A percentile compares a stretch with the other conserved stretches of the same genome.
These are phyloP conservation scores for Struthio camelus DNA, from an alignment of 2,113 vertebrate species.

Conservation along the genomic window DNA sequence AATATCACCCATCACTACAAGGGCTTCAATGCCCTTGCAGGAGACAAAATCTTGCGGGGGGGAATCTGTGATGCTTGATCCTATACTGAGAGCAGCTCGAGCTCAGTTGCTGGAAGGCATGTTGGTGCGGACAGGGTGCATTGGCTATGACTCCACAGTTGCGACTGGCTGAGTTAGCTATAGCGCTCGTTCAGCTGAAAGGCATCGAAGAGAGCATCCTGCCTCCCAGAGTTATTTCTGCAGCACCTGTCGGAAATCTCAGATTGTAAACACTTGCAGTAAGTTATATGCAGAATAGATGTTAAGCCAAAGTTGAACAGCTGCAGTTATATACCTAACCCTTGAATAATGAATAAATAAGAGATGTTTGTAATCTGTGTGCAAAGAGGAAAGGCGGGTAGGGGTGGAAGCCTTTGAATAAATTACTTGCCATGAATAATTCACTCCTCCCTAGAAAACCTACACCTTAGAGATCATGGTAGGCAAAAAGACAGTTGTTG, in stretches of 20 bases:
- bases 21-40: not conserved
- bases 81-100: not conserved
- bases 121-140: not conserved
- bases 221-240: not conserved
- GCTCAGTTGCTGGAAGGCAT: not conserved
- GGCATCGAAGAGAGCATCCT: not conserved
- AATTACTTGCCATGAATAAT: not conserved
- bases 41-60: not conserved
- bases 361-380: not conserved
- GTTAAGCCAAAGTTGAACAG: not conserved
- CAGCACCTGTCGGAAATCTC: not conserved
- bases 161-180: not conserved
- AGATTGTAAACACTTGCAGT: not conserved
- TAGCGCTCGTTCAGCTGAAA: not conserved
- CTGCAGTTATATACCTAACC: not conserved
- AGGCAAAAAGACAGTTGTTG: not conserved
- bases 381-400: not conserved
- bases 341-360: not conserved
- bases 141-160: not conserved
- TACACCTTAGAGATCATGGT: not conserved
- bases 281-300: not conserved
- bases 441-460: not conserved
- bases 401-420: not conserved
- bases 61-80: not conserved
- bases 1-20: not conserved